These are phyloP conservation scores for Acrocephalus arundinaceus DNA, from an alignment of 2,113 vertebrate species.

Conservation along the genomic window DNA sequence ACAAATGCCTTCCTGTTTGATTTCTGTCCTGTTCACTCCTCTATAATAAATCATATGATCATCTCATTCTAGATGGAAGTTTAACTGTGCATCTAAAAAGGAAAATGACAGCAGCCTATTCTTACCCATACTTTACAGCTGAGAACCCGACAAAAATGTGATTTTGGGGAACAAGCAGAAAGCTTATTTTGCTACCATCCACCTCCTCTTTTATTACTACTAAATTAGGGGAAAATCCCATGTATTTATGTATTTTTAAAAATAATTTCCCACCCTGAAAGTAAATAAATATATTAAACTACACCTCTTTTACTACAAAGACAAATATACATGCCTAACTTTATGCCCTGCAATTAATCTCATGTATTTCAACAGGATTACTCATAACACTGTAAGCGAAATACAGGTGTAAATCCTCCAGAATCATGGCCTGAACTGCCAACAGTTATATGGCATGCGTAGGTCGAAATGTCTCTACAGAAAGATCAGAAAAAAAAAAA, in stretches of 20 bases:
- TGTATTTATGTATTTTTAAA: neutral
- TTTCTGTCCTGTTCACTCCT: conserved; percentile 51
- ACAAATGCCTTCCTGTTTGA: neutral
- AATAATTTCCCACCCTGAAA: neutral
- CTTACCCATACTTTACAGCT: conserved; percentile 26
- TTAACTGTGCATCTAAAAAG: conserved; percentile 61
- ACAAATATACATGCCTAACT: conserved; percentile 4
- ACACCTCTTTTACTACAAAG: neutral
- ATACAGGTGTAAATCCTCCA: neutral
- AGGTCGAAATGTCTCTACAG: neutral
- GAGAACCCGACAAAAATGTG: conserved; percentile 10
- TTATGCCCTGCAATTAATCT: conserved; percentile 51
- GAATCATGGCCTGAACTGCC: neutral
- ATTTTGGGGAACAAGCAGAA: neutral
- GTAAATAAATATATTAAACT: conserved; percentile 5
- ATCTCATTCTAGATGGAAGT: conserved; percentile 54
- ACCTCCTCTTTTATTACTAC: neutral
- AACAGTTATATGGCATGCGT: neutral
- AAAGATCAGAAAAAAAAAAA: neutral
- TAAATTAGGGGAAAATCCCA: neutral
- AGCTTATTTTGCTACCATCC: neutral
- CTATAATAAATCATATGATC: conserved; percentile 68
- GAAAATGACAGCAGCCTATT: conserved; percentile 62
- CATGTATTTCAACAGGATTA: conserved; percentile 19
- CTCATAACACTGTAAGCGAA: neutral